Evolutionary conservation across 64 coral and sea anemone genomes (phyloP).

Genomic region (Stichodactyla helianthus): DNA sequence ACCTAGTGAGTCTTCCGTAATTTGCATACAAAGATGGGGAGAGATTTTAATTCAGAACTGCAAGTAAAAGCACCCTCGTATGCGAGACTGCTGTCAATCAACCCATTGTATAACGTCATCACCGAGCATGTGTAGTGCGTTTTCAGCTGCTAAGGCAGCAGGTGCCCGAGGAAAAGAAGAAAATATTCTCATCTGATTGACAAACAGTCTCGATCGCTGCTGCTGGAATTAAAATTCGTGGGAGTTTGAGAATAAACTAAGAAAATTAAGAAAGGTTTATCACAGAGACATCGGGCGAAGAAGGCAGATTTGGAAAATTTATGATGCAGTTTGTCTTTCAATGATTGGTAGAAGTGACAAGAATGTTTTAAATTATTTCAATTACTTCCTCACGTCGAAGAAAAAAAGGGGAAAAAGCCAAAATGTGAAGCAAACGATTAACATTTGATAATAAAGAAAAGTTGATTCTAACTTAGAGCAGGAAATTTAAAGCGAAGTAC

Average conservation of each 20-base stretch:
- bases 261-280: not conserved
- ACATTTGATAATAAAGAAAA: not conserved
- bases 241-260: conserved; percentile 9
- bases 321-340: not conserved
- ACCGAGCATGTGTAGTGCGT: conserved; percentile 37
- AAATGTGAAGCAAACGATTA: not conserved
- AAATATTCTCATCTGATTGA: conserved; percentile 44
- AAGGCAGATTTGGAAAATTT: not conserved
- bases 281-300: not conserved
- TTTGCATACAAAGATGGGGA: conserved; percentile 90
- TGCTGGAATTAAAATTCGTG: conserved; percentile 19
- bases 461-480: not conserved
- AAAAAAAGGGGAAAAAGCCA: not conserved
- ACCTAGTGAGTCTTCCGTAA: not conserved
- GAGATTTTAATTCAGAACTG: conserved; percentile 79
- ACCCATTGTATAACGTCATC: conserved; percentile 35
- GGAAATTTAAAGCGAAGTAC: not conserved
- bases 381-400: not conserved
- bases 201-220: conserved; percentile 34
- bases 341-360: not conserved
- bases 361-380: not conserved
- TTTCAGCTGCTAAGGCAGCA: conserved; percentile 56
- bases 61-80: conserved; percentile 56
- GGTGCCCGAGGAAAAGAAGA: conserved; percentile 48
- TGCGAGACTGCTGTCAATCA: conserved; percentile 69